Base-by-base conservation (phyloP, 2,888 invertebrate species). In the Drosophila histrio region DNA sequence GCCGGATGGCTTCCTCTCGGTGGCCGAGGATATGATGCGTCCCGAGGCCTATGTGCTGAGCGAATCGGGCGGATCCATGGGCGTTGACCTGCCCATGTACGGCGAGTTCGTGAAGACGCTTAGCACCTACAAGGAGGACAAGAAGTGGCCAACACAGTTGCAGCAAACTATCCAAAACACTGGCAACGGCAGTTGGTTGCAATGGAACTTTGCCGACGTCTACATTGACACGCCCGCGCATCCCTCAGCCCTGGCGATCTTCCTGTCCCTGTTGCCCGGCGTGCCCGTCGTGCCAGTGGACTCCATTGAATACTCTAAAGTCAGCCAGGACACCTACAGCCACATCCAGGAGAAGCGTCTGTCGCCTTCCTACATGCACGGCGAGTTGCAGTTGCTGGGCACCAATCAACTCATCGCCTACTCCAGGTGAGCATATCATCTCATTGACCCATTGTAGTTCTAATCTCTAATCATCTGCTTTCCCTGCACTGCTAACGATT, bases 251-350 rank as follows among this genome's bases (percentile, higher is more conserved):
- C 72, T 93, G 30, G 94, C 95, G 19, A 93, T 96, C 87, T 93
- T 98, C 86, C 93, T 95, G 44, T 92, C 97, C 89, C 92, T 97
- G 58, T 91, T 98, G 71, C 96, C 96, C 0, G 98, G 97, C 41
- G 94, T 96, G 4, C 95, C 97, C 0, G 93, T 96, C 8, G 87
- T 91, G 0, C 92, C 94, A 59, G 87, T 93, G 0, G 72, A 79
- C 21, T 79, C 79, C 2, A 47, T 77, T 4, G 72, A 62, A 2
- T 85, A 86, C 39, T 57, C 64, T 0, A 82, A 89, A 36, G 71
- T 90, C 8, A 79, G 69, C 2, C 39, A 59, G 21, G 26, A 52
- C 9, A 84, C 79, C 1, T 88, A 84, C 57, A 72, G 79, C 32
- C 84, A 90, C 38, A 79, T 94, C 61, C 82, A 92, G 22, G 44